Evolutionary conservation across 2,888 invertebrate species (phyloP).

Genomic region (Frankliniella fusca): DNA sequence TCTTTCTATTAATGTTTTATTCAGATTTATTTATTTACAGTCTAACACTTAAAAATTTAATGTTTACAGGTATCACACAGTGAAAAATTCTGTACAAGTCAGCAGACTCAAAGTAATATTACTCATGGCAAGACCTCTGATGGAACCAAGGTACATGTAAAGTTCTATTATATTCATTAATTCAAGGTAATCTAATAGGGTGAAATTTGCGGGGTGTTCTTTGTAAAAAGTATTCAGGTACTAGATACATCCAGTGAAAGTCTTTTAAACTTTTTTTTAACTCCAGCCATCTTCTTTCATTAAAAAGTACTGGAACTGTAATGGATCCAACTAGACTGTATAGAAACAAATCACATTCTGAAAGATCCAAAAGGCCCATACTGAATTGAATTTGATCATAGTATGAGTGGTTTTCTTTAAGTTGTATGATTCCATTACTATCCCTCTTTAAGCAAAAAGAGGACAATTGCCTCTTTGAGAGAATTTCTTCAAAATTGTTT

Average conservation of each 20-base stretch:
- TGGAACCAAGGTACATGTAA: too few relatives aligned
- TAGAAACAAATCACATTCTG: not conserved
- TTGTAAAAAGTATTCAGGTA: not conserved
- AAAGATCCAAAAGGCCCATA: not conserved
- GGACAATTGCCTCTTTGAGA: not conserved
- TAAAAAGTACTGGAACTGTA: not conserved
- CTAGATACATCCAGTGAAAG: not conserved
- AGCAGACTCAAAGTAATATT: too few relatives aligned
- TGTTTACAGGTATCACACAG: too few relatives aligned
- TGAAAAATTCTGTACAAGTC: too few relatives aligned
- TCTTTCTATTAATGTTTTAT: too few relatives aligned
- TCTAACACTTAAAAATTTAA: too few relatives aligned
- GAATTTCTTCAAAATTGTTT: not conserved
- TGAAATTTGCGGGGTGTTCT: not conserved
- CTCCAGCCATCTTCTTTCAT: not conserved
- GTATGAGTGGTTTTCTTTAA: not conserved
- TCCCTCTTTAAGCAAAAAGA: not conserved
- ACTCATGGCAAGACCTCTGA: too few relatives aligned
- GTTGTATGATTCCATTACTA: not conserved
- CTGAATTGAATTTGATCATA: not conserved
- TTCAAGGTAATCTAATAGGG: too few relatives aligned
- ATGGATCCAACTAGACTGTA: not conserved
- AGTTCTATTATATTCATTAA: too few relatives aligned
- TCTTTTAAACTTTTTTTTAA: not conserved
- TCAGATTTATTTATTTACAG: too few relatives aligned